These are phyloP conservation scores for Polylopha cassiicola DNA, from an alignment of 2,888 invertebrate species.

Conservation along the genomic window DNA sequence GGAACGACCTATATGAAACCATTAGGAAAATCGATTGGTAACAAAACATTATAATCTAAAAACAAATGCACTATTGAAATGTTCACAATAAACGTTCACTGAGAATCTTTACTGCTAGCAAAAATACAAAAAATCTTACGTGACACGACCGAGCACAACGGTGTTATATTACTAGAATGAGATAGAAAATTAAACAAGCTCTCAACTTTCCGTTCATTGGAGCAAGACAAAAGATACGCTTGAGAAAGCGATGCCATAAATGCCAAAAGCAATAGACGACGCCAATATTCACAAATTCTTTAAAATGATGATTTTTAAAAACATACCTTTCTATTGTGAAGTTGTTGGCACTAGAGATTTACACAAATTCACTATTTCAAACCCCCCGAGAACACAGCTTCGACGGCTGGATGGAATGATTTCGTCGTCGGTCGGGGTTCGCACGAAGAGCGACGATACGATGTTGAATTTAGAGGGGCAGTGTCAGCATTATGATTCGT, in stretches of 20 bases:
- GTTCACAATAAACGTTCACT: conserved; percentile 44
- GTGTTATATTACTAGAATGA: conserved; percentile 76
- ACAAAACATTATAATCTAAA: conserved; percentile 38
- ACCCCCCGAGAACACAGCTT: conserved; percentile 75
- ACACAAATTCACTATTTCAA: conserved; percentile 71
- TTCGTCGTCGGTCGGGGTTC: conserved; percentile 71
- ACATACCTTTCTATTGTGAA: conserved; percentile 70
- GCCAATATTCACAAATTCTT: conserved; percentile 44
- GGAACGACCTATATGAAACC: conserved; percentile 64
- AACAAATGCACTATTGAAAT: conserved; percentile 41
- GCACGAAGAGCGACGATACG: conserved; percentile 62
- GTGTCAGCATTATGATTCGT: conserved; percentile 34
- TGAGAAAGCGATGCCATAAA: conserved; percentile 77
- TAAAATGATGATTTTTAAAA: conserved; percentile 37
- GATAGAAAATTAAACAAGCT: conserved; percentile 62
- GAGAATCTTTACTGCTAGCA: conserved; percentile 52
- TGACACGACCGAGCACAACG: conserved; percentile 77
- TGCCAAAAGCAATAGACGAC: conserved; percentile 63
- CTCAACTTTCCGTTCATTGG: conserved; percentile 55
- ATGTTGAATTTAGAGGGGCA: conserved; percentile 48
- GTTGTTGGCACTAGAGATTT: conserved; percentile 73
- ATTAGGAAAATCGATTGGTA: conserved; percentile 32
- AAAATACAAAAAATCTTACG: conserved; percentile 75
- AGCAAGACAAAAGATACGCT: conserved; percentile 65
- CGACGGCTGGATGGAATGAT: conserved; percentile 78